Base-by-base conservation (phyloP, 2,888 invertebrate genomes). In the Habrosyne pyritoides region DNA sequence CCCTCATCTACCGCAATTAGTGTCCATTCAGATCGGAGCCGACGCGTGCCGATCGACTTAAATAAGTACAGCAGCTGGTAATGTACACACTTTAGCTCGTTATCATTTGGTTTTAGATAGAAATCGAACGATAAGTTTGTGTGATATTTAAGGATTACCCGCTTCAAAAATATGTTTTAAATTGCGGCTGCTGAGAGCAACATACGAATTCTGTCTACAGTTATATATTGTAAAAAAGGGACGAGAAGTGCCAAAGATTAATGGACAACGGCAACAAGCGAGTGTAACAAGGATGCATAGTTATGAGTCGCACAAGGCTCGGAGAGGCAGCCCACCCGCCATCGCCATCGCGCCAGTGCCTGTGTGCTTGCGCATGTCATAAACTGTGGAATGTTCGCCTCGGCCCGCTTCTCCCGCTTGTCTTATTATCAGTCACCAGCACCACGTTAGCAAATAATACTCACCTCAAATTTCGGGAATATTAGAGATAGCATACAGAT, bases 1-100 rank as follows among this genome's bases (percentile, higher is more conserved):
- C 75, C 71, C 77, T 77, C 79, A 77, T 84, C 81, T 77, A 73
- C 77, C 69, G 77, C 83, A 89, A 89, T 89, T 87, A 87, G 78
- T 79, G 81, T 69, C 80, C 86, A 89, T 89, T 87, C 79, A 87
- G 68, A 71, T 71, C 67, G 61, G 74, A 69, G 73, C 68, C 70
- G 75, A 83, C 84, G 82, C 86, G 86, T 87, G 87, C 87, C 80
- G 69, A 63, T 78, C 64, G 74, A 77, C 75, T 75, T 71, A 76
- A 79, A 77, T 75, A 72, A 73, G 64, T 74, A 71, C 68, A 61
- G 75, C 75, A 76, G 75, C 75, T 77, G 76, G 67, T 73, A 67
- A 71, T 71, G 48, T 28, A 63, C 66, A 65, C 64, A 61, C 67
- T 63, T 61, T 66, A 63, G 61, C 61, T 67, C 61, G 64, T 63